Conservation (phyloP, 2,113 vertebrate genomes). For the Cyprinodon variegatus region DNA sequence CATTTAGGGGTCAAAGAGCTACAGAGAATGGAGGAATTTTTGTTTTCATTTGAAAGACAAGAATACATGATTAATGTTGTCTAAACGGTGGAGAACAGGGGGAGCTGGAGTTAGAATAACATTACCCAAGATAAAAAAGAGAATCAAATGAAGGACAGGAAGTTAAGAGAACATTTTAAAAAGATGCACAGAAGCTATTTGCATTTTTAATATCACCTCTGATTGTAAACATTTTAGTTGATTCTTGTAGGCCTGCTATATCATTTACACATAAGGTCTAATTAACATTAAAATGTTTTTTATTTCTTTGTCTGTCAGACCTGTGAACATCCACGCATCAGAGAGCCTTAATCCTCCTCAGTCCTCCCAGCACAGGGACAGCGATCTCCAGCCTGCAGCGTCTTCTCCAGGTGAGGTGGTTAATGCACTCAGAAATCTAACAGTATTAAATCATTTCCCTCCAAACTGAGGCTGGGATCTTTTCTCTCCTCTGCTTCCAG, state of each 20-base stretch:
- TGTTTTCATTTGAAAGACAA: no score
- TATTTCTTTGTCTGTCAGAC: conserved; percentile 32
- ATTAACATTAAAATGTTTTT: background rate
- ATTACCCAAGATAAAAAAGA: no score
- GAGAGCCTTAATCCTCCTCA: background rate
- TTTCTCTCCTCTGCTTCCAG: conserved; percentile 15
- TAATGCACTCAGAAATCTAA: no score
- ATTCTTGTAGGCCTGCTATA: background rate
- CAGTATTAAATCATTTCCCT: background rate
- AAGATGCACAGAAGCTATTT: background rate
- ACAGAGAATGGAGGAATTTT: no score
- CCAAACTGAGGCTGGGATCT: background rate
- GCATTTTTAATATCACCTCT: background rate
- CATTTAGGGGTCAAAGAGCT: no score
- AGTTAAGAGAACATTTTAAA: no score
- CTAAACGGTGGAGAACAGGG: no score
- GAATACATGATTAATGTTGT: no score
- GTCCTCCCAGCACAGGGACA: background rate
- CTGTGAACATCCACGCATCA: conserved; percentile 11
- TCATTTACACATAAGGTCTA: background rate
- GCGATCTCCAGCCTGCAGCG: conserved; percentile 8
- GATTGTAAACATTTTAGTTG: background rate
- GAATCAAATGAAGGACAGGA: background rate
- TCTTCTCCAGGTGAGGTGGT: conserved; percentile 25
- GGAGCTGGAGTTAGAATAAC: no score